Evolutionary conservation across 2,888 invertebrate species (phyloP).

Genomic region (Trilocha varians): DNA sequence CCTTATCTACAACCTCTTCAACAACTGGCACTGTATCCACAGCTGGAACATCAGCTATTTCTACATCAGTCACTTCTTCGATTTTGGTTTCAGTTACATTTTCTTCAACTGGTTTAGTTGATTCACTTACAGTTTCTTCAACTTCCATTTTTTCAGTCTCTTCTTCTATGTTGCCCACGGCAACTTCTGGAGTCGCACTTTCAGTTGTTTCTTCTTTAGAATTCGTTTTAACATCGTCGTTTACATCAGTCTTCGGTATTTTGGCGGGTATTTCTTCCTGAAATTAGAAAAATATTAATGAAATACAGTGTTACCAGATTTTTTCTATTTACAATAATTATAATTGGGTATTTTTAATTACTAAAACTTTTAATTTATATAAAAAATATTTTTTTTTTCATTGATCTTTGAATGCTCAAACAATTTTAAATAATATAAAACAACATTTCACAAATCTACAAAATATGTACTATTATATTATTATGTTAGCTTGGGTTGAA

Average conservation of each 20-base stretch:
- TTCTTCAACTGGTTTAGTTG: constrained; percentile 17
- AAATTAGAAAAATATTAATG: constrained; percentile 19
- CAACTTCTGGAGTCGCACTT: constrained; percentile 3
- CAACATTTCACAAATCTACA: no score
- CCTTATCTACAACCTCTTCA: constrained; percentile 37
- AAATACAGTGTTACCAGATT: no score
- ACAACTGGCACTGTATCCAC: constrained; percentile 32
- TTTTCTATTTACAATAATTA: no score
- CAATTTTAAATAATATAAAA: no score
- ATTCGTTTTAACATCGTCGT: constrained; percentile 36
- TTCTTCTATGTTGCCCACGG: constrained; percentile 10
- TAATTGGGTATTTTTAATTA: no score
- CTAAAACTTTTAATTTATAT: no score
- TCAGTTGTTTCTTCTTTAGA: constrained; percentile 13
- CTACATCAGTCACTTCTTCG: constrained; percentile 34
- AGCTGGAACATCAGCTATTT: constrained; percentile 25
- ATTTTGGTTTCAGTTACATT: constrained; percentile 24
- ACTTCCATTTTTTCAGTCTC: constrained; percentile 28
- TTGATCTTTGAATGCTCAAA: no score
- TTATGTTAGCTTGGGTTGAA: no score
- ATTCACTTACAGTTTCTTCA: constrained; percentile 23
- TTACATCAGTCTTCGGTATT: constrained; percentile 65
- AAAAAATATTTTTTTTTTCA: no score
- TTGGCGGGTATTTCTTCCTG: constrained; percentile 67
- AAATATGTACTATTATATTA: no score